Percentiles rank a stretch among this genome's conserved stretches.
Evolutionary conservation across 64 coral and sea anemone genomes (phyloP).

Genomic region (Platygyra sinensis): DNA sequence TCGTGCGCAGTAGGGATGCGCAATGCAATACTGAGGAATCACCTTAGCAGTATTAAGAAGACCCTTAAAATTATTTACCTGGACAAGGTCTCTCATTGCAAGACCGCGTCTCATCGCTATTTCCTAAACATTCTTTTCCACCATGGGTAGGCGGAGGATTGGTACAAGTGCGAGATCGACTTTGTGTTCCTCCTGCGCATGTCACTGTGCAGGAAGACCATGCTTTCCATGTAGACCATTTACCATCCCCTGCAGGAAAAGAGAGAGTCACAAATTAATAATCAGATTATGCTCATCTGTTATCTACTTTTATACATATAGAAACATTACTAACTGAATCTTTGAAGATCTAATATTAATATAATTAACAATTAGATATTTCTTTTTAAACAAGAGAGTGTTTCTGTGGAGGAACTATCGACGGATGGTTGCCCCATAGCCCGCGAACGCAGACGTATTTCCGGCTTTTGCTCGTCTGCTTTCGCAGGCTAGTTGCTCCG

Average conservation of each 20-base stretch:
- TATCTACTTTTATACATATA: no score
- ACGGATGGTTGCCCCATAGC: no score
- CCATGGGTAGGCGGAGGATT: not conserved
- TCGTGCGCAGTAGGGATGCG: no score
- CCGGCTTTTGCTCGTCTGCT: no score
- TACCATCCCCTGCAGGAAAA: conserved; percentile 17
- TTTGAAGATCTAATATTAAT: no score
- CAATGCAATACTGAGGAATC: no score
- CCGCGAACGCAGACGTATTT: no score
- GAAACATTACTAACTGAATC: no score
- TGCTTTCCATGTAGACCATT: conserved; percentile 20
- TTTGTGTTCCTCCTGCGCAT: conserved; percentile 19
- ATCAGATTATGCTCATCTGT: not conserved
- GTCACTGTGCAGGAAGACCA: conserved; percentile 11
- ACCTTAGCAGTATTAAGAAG: not conserved
- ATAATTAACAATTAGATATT: no score
- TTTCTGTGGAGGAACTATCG: no score
- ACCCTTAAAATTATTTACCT: not conserved
- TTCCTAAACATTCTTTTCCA: not conserved
- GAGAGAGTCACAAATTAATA: not conserved
- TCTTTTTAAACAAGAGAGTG: no score
- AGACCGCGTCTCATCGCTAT: not conserved
- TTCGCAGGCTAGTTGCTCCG: no score
- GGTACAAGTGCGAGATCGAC: conserved; percentile 12
- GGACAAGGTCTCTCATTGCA: conserved; percentile 18